Evolutionary conservation across 2,113 vertebrate species (phyloP).

Genomic region (Mungos mungo): DNA sequence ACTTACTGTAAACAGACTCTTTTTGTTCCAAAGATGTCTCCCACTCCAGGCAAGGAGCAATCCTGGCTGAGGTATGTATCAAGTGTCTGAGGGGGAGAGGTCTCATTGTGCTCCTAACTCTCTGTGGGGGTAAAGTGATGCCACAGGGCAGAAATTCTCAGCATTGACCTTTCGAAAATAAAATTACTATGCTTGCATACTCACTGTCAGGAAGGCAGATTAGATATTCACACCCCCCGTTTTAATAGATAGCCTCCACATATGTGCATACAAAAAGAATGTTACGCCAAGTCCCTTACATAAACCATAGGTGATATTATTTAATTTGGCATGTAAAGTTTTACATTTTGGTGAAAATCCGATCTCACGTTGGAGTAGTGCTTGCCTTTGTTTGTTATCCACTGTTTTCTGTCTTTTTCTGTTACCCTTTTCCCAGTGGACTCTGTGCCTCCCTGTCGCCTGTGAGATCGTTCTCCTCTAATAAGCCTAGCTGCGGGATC

Average conservation of each 20-base stretch:
- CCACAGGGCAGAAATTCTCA: conserved; percentile 62
- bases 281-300: not conserved
- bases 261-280: not conserved
- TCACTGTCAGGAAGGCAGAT: conserved; percentile 55
- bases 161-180: conserved; percentile 71
- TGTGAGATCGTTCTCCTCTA: conserved; percentile 79
- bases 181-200: conserved; percentile 68
- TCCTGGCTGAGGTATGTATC: conserved; percentile 84
- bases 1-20: conserved; percentile 80
- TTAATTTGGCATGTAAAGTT: conserved; percentile 64
- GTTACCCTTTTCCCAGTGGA: conserved; percentile 84
- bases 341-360: not conserved
- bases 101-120: conserved; percentile 71
- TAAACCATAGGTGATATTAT: not conserved
- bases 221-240: not conserved
- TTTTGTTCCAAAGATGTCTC: conserved; percentile 84
- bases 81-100: conserved; percentile 63
- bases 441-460: conserved; percentile 77
- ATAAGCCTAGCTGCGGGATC: conserved; percentile 69
- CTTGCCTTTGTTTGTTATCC: conserved; percentile 56
- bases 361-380: conserved; percentile 59
- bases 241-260: conserved; percentile 22
- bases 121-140: conserved; percentile 75
- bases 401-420: conserved; percentile 83
- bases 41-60: conserved; percentile 76